Evolutionary conservation across 2,888 invertebrate species (phyloP), one percentile per base, ranked within the genome.

Genomic region (Argyresthia albistria): DNA sequence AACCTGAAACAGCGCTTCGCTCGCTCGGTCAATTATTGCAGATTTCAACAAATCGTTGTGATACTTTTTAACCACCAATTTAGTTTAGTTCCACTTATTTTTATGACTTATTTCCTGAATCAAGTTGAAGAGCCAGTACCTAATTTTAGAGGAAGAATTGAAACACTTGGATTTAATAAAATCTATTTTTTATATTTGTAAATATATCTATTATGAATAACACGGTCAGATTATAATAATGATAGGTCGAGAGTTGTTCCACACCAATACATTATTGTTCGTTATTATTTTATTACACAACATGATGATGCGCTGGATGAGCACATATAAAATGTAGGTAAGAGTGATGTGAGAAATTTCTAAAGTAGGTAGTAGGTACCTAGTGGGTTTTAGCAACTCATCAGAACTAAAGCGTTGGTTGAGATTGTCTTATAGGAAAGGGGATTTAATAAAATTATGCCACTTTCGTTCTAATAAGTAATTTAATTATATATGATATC

Each of bases 111-210:
- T n/a, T 11, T 39, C 39, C n/a, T 11, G 39, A 39, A 2, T 39
- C 9, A 8, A 6, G 39, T 11, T 3, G 9, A 39, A 1, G 3
- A 6, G 3, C 8, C 9, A n/a, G 39, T 39, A 39, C 10, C 1
- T 39, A 39, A n/a, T 39, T 2, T 39, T 4, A 39, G 39, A 11
- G 35, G 3, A 50, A 50, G 52, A 10, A 66, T 56, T 66, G 58
- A 68, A 67, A 69, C 66, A 64, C 65, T 50, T 58, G 54, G 8
- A 9, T 57, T 52, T 55, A 51, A 54, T 64, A 65, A 67, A 69
- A 65, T 70, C 70, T 70, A 70, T 68, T 64, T 60, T 68, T 65
- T 71, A 68, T 70, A 70, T 70, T 70, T 72, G 68, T 72, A 67
- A 69, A 68, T 69, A 69, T 67, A 66, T 65, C 10, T 46, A 65